Evolutionary conservation across 2,888 invertebrate genomes (phyloP), one percentile per base, ranked within the genome.

Genomic region (Leucoptera coffeella): DNA sequence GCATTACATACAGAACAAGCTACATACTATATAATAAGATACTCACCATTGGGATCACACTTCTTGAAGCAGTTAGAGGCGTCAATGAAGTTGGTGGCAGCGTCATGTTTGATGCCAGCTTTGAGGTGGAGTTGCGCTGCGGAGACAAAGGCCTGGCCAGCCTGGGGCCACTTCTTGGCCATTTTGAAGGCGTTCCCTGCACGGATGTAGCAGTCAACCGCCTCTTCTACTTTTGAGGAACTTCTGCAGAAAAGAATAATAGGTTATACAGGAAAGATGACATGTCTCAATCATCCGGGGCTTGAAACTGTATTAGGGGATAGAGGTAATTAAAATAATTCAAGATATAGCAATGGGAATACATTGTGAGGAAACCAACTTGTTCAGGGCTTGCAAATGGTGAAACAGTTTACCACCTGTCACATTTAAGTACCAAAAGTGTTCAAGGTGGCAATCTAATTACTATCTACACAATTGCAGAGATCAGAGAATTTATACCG

Each of bases 151-250:
- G 96, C 92, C 48, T 87, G 84, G 0, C 97, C 99, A 2, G 96
- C 97, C 35, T 84, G 83, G 24, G 82, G 75, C 99, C 99, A 99
- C 48, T 94, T 93, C 64, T 99, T 99, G n/a, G 90, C 85, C 92
- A 99, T 97, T 76, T 99, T 99, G 69, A 92, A 99, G 52, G 92
- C 78, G 61, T 99, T 99, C 4, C 91, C 99, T 23, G 96, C 97
- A 38, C 94, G 78, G 35, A 93, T 87, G 58, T 94, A 97, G 60
- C 94, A 86, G 60, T 96, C 96, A 31, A 93, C 88, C 0, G 96
- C 96, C 54, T 97, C 96, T 58, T 97, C 96, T 2, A 89, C 78
- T 59, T 90, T 90, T 12, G 84, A 83, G 3, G 85, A 79, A 30
- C 82, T 80, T 15, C 72, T 73, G 40, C 6, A 31, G 14, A 15